A percentile compares a stretch with the other conserved stretches of the same genome.
Conservation (phyloP, 2,888 invertebrate species). For the Sphaeridia pumilis region DNA sequence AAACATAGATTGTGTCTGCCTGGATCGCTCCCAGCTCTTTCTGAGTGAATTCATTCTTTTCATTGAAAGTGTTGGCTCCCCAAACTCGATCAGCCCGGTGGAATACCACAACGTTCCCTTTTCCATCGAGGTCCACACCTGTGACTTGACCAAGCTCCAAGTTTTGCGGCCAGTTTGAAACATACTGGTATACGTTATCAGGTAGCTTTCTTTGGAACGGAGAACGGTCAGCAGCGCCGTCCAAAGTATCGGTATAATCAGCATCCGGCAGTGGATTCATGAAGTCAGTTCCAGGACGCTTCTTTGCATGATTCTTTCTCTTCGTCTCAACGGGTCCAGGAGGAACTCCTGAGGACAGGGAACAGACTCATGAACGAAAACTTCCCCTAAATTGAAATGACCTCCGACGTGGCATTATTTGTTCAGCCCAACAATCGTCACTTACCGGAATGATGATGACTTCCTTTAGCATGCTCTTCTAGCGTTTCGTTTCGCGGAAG, state of each 20-base stretch:
- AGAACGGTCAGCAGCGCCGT: slow-evolving; percentile 16
- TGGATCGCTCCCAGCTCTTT: slow-evolving; percentile 50
- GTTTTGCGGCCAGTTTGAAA: slow-evolving; percentile 47
- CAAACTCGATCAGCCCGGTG: slow-evolving; percentile 62
- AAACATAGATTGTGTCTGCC: slow-evolving; percentile 52
- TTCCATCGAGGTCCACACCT: slow-evolving; percentile 61
- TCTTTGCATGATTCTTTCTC: slow-evolving; percentile 31
- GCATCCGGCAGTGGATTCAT: slow-evolving; percentile 6
- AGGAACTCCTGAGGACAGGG: too few relatives aligned
- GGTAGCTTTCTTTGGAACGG: slow-evolving; percentile 16
- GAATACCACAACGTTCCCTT: slow-evolving; percentile 65
- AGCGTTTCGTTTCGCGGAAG: slow-evolving; percentile 44
- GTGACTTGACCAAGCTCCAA: slow-evolving; percentile 64
- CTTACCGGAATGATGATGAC: background rate
- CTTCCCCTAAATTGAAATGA: too few relatives aligned
- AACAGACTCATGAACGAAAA: too few relatives aligned
- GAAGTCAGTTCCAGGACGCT: slow-evolving; percentile 30
- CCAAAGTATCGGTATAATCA: slow-evolving; percentile 3
- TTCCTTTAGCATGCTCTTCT: slow-evolving; percentile 40
- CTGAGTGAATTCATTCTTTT: slow-evolving; percentile 46
- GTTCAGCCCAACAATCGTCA: too few relatives aligned
- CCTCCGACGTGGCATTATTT: too few relatives aligned
- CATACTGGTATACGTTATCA: slow-evolving; percentile 39
- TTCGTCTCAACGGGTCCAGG: slow-evolving; percentile 4
- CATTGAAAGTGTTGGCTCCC: slow-evolving; percentile 44